Base-by-base conservation (phyloP, 2,888 invertebrate species). In the Drosophila tanythrix region DNA sequence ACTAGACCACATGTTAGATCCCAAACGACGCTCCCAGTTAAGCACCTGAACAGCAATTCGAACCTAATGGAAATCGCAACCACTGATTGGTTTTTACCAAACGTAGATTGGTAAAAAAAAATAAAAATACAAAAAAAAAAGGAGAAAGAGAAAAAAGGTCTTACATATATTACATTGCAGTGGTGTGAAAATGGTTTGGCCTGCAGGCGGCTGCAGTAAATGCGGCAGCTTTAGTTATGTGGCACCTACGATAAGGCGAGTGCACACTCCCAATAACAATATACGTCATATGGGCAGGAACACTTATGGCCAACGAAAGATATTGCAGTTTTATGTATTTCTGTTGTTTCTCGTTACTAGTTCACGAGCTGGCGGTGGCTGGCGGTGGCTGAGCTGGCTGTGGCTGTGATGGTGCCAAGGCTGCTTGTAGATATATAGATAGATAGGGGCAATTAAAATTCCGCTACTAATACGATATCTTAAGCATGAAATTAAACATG, bases 401-500 rank as follows among this genome's bases (percentile, higher is more conserved):
- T 57, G 61, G 82, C 52, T 35, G 33, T 60, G 56, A 48, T 57
- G 48, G 55, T 68, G 69, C 71, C 77, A 84, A 80, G 76, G 72
- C 76, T 70, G 51, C 43, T 33, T 33, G 55, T 48, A 61, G 70
- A 68, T 68, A 67, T 55, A 67, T 67, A 29, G 29, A 38, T 33
- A 70, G 80, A 67, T 76, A 58, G 73, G 66, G 82, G 88, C 90
- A 89, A 86, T 86, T 86, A 86, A 86, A 86, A 86, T 88, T 81
- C 88, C 76, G 69, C 67, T 58, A 65, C 74, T 79, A 83, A 88
- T 85, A 61, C 70, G 73, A 83, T 86, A 88, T 86, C 80, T 80
- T 76, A 86, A 86, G 87, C 86, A 90, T 86, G 89, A 90, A 90
- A 87, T 90, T 87, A 86, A 87, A 82, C 89, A 90, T 90, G 81